Base-by-base conservation (phyloP, 2,888 invertebrate genomes). In the Heterodera filipjevi region DNA sequence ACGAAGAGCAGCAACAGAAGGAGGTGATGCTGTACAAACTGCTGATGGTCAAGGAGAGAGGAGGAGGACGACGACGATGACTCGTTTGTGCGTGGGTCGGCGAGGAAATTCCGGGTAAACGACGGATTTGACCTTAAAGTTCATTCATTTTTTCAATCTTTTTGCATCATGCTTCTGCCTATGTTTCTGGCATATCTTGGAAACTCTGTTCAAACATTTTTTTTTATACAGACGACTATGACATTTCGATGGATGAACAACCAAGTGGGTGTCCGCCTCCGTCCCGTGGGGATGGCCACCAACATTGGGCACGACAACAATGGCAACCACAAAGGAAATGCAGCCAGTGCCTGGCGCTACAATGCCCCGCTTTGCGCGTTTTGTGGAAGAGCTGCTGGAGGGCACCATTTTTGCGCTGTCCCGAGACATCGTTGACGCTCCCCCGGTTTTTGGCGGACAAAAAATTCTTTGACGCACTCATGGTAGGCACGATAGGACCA, bases 401-500 rank as follows among this genome's bases (percentile, higher is more conserved):
- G 71, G 77, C 32, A 74, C 81, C 22, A 78, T 84, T 22, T 53
- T 71, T 53, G 66, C 73, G 35, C 59, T 82, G 49, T 84, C 83
- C 83, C 12, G 84, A 83, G 66, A 83, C 83, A 33, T 59, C 78
- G 33, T 27, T 83, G 66, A 73, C 79, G 35, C 35, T 83, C 32
- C 82, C 83, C 14, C 75, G 80, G 22, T 83, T 83, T 68, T 39
- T 83, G 74, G 82, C 82, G 19, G 76, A 82, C 27, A 77, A 71
- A 44, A 70, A 75, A 39, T 85, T 84, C 71, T 83, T 77, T 66
- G 83, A 83, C 35, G 84, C 84, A 6, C 30, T 83, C 35, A 76
- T 46, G 73, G 83, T 83, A 12, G 30, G n/a, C n/a, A n/a, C n/a
- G n/a, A n/a, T n/a, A n/a, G n/a, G n/a, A n/a, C n/a, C n/a, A n/a